These are phyloP conservation scores for Sciurus vulgaris DNA, from an alignment of 2,797 vertebrate species.

Conservation along the genomic window DNA sequence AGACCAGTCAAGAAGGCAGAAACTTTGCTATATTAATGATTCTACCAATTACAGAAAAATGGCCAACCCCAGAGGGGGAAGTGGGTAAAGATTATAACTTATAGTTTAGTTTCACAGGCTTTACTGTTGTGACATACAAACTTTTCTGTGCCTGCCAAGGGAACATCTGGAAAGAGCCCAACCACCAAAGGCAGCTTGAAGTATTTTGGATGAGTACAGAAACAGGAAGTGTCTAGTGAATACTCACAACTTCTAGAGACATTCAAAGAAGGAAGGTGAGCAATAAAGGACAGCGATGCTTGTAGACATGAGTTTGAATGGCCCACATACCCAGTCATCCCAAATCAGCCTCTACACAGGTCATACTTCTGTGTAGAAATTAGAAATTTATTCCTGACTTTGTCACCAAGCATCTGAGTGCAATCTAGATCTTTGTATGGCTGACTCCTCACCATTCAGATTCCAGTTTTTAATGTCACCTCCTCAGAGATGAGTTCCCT, in stretches of 20 bases:
- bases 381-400: neutral
- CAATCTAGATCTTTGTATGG: neutral
- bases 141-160: slow-evolving; percentile 35
- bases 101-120: slow-evolving; percentile 66
- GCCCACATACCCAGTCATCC: neutral
- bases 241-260: slow-evolving; percentile 34
- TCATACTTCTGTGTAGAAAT: neutral
- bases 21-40: slow-evolving; percentile 58
- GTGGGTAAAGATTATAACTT: neutral
- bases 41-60: slow-evolving; percentile 54
- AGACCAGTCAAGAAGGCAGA: slow-evolving; percentile 58
- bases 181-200: neutral
- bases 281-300: neutral
- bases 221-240: neutral
- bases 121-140: slow-evolving; percentile 33
- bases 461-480: neutral
- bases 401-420: neutral
- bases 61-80: neutral
- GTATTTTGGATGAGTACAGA: neutral
- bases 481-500: neutral
- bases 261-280: slow-evolving; percentile 52
- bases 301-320: neutral
- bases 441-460: neutral
- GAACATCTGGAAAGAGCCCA: slow-evolving; percentile 47
- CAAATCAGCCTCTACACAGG: neutral